phyloP scores from a whole-genome alignment of 2,888 invertebrate genomes.

The Microctonus brassicae region DNA sequence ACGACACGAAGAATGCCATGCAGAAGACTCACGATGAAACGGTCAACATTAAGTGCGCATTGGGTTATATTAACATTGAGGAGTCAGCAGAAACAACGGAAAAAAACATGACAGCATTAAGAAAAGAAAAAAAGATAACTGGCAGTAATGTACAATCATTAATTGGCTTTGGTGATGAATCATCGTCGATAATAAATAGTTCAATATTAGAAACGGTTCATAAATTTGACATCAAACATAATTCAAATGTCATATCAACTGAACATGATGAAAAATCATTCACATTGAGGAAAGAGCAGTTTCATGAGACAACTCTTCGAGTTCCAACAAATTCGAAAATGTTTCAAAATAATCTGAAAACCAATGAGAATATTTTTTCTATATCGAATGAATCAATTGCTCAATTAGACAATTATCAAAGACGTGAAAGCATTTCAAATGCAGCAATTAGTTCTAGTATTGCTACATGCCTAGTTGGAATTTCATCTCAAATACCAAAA shows the following conservation, averaged over 20 bases:
- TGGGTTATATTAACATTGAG: constrained; percentile 52
- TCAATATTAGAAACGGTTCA: neutral
- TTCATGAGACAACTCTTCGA: neutral
- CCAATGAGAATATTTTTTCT: constrained; percentile 3
- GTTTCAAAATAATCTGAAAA: constrained; percentile 2
- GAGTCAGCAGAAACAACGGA: constrained; percentile 55
- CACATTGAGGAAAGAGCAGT: neutral
- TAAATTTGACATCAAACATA: neutral
- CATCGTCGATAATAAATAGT: constrained; percentile 13
- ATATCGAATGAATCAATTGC: neutral
- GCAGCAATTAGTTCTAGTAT: constrained; percentile 63
- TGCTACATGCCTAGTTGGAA: constrained; percentile 59
- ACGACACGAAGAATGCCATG: constrained; percentile 56
- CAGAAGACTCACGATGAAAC: constrained; percentile 53
- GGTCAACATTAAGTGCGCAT: constrained; percentile 47
- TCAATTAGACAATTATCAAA: neutral
- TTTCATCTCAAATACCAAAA: constrained; percentile 54
- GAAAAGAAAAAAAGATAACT: neutral
- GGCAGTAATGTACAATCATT: neutral
- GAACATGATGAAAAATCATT: neutral
- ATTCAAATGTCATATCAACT: neutral
- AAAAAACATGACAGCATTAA: constrained; percentile 29
- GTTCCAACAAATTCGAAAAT: neutral
- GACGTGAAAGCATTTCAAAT: constrained; percentile 61
- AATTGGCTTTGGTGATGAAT: constrained; percentile 5